Percentiles rank a stretch among this genome's conserved stretches.
phyloP scores from a whole-genome alignment of 2,797 vertebrate genomes.

The Platyrinchus mystaceus region DNA sequence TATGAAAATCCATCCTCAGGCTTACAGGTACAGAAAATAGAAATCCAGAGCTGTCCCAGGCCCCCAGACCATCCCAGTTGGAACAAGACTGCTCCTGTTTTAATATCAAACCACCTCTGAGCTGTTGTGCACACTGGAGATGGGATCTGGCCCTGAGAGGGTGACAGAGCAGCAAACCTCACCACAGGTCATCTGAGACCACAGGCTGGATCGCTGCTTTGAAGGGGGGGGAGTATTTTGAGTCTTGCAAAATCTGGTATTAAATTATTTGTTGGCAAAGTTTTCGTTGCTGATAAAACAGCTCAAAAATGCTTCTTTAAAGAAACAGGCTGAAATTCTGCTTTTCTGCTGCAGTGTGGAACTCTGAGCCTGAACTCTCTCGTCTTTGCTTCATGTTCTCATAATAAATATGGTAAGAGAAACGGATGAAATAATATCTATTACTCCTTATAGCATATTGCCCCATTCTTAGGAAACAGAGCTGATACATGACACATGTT shows the following conservation, averaged over 20 bases:
- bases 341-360: background rate
- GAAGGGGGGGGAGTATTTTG: background rate
- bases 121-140: background rate
- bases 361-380: background rate
- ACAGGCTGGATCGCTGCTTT: background rate
- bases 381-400: background rate
- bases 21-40: background rate
- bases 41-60: background rate
- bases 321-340: background rate
- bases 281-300: background rate
- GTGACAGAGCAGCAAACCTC: background rate
- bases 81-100: background rate
- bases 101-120: background rate
- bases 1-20: background rate
- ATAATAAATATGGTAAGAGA: background rate
- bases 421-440: background rate
- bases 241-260: background rate
- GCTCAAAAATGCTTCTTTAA: background rate
- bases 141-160: background rate
- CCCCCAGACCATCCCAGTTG: background rate
- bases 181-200: background rate
- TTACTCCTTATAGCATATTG: slow-evolving; percentile 15
- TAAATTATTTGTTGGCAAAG: background rate
- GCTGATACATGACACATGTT: slow-evolving; percentile 59
- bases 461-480: slow-evolving; percentile 11